These are phyloP conservation scores for Diadegma fenestrale DNA, from an alignment of 2,888 invertebrate species.

Conservation along the genomic window DNA sequence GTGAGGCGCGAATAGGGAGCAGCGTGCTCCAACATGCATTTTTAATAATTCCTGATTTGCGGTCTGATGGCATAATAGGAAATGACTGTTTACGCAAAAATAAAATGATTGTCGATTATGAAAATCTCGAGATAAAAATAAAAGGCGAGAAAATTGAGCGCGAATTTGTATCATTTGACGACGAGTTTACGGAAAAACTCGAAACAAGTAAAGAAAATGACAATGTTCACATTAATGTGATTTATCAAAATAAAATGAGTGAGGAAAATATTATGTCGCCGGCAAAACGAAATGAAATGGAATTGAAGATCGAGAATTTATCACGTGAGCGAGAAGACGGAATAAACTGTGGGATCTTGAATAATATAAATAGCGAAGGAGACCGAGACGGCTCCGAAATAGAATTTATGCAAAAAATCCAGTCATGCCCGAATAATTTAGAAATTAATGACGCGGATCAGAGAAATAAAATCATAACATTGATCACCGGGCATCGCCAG, in stretches of 20 bases:
- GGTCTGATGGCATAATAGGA: conserved; percentile 11
- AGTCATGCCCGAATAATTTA: not conserved
- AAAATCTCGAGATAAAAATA: conserved; percentile 17
- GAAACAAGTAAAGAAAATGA: not conserved
- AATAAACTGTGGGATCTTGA: not conserved
- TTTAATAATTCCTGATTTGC: conserved; percentile 30
- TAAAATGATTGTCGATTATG: conserved; percentile 20
- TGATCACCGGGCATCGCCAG: conserved; percentile 24
- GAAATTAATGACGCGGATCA: not conserved
- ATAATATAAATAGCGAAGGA: not conserved
- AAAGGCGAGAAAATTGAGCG: not conserved
- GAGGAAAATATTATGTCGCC: conserved; percentile 1
- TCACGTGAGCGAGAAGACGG: not conserved
- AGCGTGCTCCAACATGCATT: not conserved
- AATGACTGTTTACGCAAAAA: conserved; percentile 22
- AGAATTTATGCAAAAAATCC: not conserved
- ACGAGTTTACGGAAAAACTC: not conserved
- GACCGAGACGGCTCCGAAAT: not conserved
- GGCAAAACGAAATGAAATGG: not conserved
- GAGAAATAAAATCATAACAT: no score
- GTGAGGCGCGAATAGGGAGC: not conserved
- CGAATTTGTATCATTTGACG: not conserved
- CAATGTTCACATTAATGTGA: conserved; percentile 27
- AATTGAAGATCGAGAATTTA: not conserved
- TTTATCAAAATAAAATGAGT: not conserved